Base-by-base conservation (phyloP, 1,140 invertebrate species). In the Solenopsis fugax region DNA sequence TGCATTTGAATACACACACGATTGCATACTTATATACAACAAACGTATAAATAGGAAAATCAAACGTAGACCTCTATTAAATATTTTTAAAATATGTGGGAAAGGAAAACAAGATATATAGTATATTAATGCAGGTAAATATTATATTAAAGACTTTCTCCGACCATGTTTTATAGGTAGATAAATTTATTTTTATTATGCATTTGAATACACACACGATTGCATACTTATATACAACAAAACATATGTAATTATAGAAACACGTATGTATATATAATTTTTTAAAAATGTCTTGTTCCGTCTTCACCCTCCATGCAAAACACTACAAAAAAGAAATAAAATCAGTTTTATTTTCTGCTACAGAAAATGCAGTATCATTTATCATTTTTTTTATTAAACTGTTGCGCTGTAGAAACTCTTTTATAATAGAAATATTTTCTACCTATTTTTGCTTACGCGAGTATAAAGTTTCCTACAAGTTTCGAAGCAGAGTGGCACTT, bases 181-280 rank as follows among this genome's bases (percentile, higher is more conserved):
- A 69, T 48, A 69, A 16, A 24, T 69, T 48, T 69, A 69, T 69
- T 69, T 29, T 9, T 69, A 50, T 50, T 45, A 9, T 18, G 29
- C 29, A 69, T 7, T 3, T 41, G 37, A 67, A 67, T 45, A 48
- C 21, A 48, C 41, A 67, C 41, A 69, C 5, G 12, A 6, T 2
- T 9, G 6, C 24, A 9, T 24, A 48, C 24, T 21, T 45, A 48
- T 24, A 41, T 41, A 10, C 10, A 65, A 67, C 0, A 67, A 41
- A 45, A 21, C n/a, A 41, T 65, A n/a, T 34, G 4, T 65, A 65
- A 37, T 41, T 41, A 65, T 18, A 37, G 18, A 65, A 65, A 65
- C 37, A 64, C 7, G 13, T 18, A 4, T 9, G 7, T 37, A 62
- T 34, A n/a, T 37, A n/a, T 65, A 9, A 65, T 65, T 54, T 54